Conservation (phyloP, 2,113 vertebrate genomes). For the Epinephelus moara region DNA sequence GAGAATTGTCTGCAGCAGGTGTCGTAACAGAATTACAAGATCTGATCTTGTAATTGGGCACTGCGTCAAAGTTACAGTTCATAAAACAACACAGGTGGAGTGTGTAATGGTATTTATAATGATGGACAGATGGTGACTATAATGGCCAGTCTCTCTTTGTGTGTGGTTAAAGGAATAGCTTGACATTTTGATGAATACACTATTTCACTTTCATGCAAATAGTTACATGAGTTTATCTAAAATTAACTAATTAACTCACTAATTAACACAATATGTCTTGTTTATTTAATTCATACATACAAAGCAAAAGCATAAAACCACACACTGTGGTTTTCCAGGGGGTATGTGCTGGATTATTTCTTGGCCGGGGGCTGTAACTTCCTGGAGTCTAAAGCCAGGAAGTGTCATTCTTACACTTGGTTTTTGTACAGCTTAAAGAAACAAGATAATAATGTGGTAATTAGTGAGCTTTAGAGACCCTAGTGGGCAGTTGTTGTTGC, state of each 20-base stretch:
- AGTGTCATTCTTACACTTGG: background rate
- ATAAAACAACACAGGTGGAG: constrained; percentile 9
- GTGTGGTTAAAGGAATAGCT: constrained; percentile 29
- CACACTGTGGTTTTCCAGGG: background rate
- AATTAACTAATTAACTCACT: background rate
- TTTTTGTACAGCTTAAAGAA: background rate
- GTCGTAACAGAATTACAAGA: constrained; percentile 3
- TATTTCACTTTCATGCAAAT: background rate
- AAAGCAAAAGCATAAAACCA: background rate
- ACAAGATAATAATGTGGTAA: constrained; percentile 3
- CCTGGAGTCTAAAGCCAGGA: background rate
- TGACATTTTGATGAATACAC: background rate
- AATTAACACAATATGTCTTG: background rate
- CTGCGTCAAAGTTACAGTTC: background rate
- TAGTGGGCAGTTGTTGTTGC: background rate
- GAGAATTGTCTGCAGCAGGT: constrained; percentile 5
- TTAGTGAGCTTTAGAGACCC: background rate
- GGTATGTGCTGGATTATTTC: background rate
- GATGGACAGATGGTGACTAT: constrained; percentile 13
- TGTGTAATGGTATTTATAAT: constrained; percentile 13
- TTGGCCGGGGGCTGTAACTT: background rate
- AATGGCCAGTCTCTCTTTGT: constrained; percentile 34
- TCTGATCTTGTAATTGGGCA: constrained; percentile 1
- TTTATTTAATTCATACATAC: background rate
- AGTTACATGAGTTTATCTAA: background rate